These are phyloP conservation scores for Chaitophorus viminalis DNA, from an alignment of 2,888 invertebrate species.

Conservation along the genomic window DNA sequence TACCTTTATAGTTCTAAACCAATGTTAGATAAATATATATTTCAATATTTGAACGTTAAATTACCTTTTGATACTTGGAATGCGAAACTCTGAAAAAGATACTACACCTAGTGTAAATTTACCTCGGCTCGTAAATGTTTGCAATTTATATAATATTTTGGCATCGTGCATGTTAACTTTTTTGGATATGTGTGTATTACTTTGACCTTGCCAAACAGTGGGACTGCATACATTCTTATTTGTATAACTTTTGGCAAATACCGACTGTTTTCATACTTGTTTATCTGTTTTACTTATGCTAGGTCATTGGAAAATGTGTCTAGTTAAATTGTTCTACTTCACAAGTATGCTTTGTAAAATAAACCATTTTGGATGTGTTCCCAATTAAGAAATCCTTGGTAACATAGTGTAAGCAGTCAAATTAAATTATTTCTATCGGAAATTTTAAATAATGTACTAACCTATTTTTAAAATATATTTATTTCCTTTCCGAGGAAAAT, in stretches of 20 bases:
- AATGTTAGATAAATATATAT: no score
- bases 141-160: neutral
- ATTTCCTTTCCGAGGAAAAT: no score
- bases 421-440: neutral
- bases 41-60: neutral
- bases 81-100: neutral
- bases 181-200: neutral
- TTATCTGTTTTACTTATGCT: slow-evolving; percentile 22
- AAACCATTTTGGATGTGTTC: slow-evolving; percentile 8
- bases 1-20: no score
- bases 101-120: neutral
- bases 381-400: slow-evolving; percentile 7
- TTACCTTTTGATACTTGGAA: neutral
- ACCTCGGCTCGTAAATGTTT: neutral
- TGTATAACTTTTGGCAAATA: slow-evolving; percentile 24
- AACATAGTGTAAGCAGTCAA: neutral
- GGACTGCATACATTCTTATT: neutral
- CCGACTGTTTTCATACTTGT: neutral
- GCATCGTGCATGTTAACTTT: slow-evolving; percentile 6
- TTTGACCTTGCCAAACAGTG: slow-evolving; percentile 25
- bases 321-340: slow-evolving; percentile 17
- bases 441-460: neutral
- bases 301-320: neutral
- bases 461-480: no score
- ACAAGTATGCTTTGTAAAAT: neutral